phyloP scores from a whole-genome alignment of 64 coral and sea anemone species.

The Acropora tenuis region DNA sequence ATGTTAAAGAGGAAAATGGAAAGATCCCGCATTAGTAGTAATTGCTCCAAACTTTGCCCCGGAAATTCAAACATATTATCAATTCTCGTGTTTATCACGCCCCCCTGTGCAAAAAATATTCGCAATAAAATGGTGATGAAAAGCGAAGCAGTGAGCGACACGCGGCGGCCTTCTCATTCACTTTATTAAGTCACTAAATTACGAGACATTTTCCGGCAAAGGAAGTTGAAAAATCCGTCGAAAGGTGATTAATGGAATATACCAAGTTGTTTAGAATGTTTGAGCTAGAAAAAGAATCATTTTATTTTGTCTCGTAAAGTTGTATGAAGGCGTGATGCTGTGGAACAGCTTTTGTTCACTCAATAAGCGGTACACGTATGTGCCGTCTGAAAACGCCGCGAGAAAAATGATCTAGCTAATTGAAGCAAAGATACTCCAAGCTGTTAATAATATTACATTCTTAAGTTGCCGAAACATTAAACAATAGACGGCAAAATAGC shows the following conservation, averaged over 20 bases:
- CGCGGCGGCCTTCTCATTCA: neutral
- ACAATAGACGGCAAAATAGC: constrained; percentile 45
- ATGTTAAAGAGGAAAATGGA: neutral
- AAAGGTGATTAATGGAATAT: constrained; percentile 18
- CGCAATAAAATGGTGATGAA: constrained; percentile 43
- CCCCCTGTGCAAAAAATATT: constrained; percentile 13
- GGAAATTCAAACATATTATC: constrained; percentile 58
- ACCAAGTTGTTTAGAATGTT: constrained; percentile 19
- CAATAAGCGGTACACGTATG: constrained; percentile 32
- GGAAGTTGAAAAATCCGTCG: constrained; percentile 15
- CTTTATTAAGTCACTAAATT: constrained; percentile 18
- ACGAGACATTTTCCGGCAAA: constrained; percentile 31
- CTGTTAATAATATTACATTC: constrained; percentile 76
- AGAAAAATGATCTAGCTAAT: constrained; percentile 50
- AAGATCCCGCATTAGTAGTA: constrained; percentile 12
- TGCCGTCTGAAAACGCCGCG: constrained; percentile 52
- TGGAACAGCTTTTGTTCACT: constrained; percentile 18
- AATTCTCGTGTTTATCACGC: constrained; percentile 44
- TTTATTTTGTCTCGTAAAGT: constrained; percentile 30
- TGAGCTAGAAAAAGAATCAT: constrained; percentile 25
- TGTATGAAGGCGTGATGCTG: constrained; percentile 56
- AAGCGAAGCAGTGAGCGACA: constrained; percentile 9
- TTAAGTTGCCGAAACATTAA: constrained; percentile 62
- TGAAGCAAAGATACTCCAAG: constrained; percentile 50
- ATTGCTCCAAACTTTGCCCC: constrained; percentile 50